phyloP scores from a whole-genome alignment of 1,140 invertebrate species.

The Coptotermes formosanus region DNA sequence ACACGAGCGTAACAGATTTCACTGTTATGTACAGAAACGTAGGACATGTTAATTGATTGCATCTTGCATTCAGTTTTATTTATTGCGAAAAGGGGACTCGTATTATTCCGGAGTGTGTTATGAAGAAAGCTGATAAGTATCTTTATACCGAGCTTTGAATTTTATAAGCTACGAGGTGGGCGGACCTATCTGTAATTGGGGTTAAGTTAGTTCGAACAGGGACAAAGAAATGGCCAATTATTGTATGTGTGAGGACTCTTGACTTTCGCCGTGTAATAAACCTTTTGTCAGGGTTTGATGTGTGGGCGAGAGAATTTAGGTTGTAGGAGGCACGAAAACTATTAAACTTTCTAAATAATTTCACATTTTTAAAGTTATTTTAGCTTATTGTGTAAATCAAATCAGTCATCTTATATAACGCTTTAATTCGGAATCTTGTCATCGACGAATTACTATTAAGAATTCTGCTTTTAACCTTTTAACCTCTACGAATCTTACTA shows the following conservation, averaged over 20 bases:
- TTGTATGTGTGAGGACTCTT: neutral
- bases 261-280: neutral
- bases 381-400: neutral
- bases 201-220: conserved; percentile 6
- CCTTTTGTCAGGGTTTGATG: neutral
- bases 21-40: neutral
- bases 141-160: neutral
- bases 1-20: neutral
- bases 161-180: neutral
- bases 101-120: neutral
- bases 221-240: neutral
- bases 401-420: neutral
- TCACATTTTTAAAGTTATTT: neutral
- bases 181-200: neutral
- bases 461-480: neutral
- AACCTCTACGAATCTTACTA: neutral
- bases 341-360: neutral
- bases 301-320: neutral
- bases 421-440: neutral
- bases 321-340: neutral
- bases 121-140: neutral
- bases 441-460: neutral
- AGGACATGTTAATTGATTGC: neutral
- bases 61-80: neutral
- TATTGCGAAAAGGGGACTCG: neutral